These are phyloP conservation scores for Andrena fulva DNA, from an alignment of 2,888 invertebrate genomes.

Conservation along the genomic window DNA sequence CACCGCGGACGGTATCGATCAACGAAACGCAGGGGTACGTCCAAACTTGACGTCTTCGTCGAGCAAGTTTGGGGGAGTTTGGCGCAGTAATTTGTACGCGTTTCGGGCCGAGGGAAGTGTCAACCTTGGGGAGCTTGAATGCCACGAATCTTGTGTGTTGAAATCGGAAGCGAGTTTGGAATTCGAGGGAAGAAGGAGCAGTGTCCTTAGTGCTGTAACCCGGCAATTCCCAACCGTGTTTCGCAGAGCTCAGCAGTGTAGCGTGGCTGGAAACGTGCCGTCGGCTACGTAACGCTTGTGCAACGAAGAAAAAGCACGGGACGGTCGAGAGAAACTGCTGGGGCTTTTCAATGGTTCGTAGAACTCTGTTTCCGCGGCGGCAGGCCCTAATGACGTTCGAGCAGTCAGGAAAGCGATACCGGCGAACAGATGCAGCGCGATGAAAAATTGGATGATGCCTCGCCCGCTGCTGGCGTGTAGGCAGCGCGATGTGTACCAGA, in stretches of 20 bases:
- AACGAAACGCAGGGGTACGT: background rate
- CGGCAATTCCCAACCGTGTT: background rate
- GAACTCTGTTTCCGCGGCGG: constrained; percentile 20
- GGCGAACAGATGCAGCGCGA: constrained; percentile 44
- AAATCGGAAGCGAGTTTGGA: too few species aligned
- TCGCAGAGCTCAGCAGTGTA: background rate
- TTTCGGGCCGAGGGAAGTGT: too few species aligned
- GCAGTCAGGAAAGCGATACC: constrained; percentile 34
- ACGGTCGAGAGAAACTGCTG: background rate
- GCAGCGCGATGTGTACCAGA: background rate
- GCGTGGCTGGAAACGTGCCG: background rate
- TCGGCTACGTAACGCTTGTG: background rate
- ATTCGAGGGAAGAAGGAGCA: background rate
- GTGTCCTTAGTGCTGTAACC: background rate
- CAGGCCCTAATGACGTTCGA: constrained; percentile 56
- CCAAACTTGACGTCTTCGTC: constrained; percentile 5
- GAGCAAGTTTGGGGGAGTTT: background rate
- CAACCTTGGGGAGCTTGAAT: background rate
- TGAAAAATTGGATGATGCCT: constrained; percentile 64
- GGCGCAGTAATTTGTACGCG: background rate
- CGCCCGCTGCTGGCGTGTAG: background rate
- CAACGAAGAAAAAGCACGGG: background rate
- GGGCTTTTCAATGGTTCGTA: constrained; percentile 16
- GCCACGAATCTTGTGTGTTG: too few species aligned
- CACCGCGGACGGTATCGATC: constrained; percentile 20